Conservation (phyloP, 2,113 vertebrate genomes). For the Anguilla rostrata region DNA sequence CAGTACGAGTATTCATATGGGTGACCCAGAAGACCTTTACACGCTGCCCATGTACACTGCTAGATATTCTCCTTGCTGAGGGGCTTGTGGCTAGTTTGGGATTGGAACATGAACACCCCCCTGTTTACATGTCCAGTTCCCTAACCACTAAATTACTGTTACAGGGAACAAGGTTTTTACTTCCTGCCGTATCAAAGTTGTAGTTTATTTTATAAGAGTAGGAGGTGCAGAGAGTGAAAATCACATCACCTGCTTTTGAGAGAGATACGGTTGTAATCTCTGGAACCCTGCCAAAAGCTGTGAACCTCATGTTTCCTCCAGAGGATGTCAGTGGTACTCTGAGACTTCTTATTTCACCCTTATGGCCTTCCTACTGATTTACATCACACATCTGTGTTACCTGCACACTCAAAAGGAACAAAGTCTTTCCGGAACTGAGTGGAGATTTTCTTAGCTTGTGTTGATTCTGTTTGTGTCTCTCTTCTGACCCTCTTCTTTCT, state of each 20-base stretch:
- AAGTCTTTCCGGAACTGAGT: no score
- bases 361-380: no score
- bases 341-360: background rate
- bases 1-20: background rate
- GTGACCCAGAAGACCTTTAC: no score
- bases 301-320: constrained; percentile 87
- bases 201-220: background rate
- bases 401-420: no score
- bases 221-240: background rate
- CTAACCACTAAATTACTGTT: background rate
- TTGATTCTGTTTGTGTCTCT: background rate
- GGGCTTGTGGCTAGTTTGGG: background rate
- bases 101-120: background rate
- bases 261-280: constrained; percentile 73
- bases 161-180: background rate
- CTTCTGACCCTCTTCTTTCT: background rate
- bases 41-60: background rate
- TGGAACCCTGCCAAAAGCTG: constrained; percentile 80
- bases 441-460: background rate
- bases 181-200: background rate
- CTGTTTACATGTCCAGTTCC: background rate
- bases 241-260: constrained; percentile 81
- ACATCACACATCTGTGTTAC: no score
- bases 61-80: background rate
- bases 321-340: constrained; percentile 83